phyloP scores from a whole-genome alignment of 2,888 invertebrate species.

The Phasia obesa region DNA sequence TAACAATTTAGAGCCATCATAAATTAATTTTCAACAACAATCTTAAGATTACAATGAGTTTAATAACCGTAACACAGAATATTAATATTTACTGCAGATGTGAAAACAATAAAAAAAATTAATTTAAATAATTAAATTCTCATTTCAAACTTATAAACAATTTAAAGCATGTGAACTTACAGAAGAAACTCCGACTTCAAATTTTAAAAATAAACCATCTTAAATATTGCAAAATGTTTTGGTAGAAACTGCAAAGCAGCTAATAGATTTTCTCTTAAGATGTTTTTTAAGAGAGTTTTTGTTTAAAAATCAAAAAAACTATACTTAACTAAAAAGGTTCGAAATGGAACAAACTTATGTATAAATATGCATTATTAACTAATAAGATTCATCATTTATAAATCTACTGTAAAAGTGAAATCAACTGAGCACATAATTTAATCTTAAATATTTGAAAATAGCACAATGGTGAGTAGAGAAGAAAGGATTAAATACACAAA shows the following conservation, averaged over 20 bases:
- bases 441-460: background rate
- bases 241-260: background rate
- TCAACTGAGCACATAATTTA: constrained; percentile 22
- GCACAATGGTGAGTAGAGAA: constrained; percentile 58
- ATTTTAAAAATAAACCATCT: background rate
- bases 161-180: constrained; percentile 11
- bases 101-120: constrained; percentile 10
- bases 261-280: constrained; percentile 5
- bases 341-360: constrained; percentile 27
- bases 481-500: background rate
- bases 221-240: constrained; percentile 42
- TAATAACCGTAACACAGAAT: constrained; percentile 31
- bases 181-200: background rate
- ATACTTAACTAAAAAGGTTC: too few species aligned
- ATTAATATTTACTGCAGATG: constrained; percentile 29
- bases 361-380: constrained; percentile 64
- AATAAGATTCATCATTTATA: constrained; percentile 54
- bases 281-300: background rate
- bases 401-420: constrained; percentile 47
- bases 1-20: background rate
- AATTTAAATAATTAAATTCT: constrained; percentile 25
- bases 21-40: constrained; percentile 1
- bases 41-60: constrained; percentile 18
- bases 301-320: too few species aligned
- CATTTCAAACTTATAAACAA: constrained; percentile 14